Percentiles rank a stretch among this genome's conserved stretches.
Evolutionary conservation across 1,140 invertebrate genomes (phyloP).

Genomic region (Anagrus nilaparvatae): DNA sequence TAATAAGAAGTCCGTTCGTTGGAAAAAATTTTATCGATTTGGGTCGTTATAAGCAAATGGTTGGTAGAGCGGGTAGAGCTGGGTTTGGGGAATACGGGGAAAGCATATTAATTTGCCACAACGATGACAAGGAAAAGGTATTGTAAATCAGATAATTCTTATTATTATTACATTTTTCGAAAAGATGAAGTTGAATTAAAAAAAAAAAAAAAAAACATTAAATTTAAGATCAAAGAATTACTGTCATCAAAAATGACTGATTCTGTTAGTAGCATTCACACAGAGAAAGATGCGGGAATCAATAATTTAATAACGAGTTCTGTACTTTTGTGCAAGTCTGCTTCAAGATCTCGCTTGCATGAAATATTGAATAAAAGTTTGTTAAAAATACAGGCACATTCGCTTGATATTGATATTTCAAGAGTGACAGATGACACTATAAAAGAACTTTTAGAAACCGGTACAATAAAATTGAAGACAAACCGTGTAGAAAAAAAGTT

Average conservation of each 20-base stretch:
- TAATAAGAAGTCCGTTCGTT: slow-evolving; percentile 74
- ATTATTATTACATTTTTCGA: too few relatives aligned
- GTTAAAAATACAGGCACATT: slow-evolving; percentile 49
- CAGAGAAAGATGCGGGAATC: slow-evolving; percentile 45
- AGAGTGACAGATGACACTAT: slow-evolving; percentile 49
- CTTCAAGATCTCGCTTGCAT: slow-evolving; percentile 43
- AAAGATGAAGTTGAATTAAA: too few relatives aligned
- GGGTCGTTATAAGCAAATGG: slow-evolving; percentile 90
- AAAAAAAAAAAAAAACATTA: slow-evolving; percentile 4
- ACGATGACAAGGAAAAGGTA: slow-evolving; percentile 43
- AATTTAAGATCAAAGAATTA: slow-evolving; percentile 43
- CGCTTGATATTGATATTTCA: slow-evolving; percentile 46
- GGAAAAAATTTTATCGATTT: slow-evolving; percentile 68
- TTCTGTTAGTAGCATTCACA: slow-evolving; percentile 53
- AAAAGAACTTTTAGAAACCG: slow-evolving; percentile 46
- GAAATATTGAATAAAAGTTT: slow-evolving; percentile 48
- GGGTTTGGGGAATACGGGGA: slow-evolving; percentile 72
- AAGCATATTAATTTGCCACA: slow-evolving; percentile 60
- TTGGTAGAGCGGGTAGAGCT: slow-evolving; percentile 71
- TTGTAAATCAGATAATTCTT: too few relatives aligned
- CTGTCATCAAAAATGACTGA: slow-evolving; percentile 57
- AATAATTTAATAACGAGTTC: slow-evolving; percentile 58
- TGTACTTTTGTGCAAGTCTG: slow-evolving; percentile 52
- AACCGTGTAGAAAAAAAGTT: too few relatives aligned
- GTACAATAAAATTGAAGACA: slow-evolving; percentile 44